Base-by-base conservation (phyloP, 2,113 vertebrate genomes). In the Nothocercus julius region DNA sequence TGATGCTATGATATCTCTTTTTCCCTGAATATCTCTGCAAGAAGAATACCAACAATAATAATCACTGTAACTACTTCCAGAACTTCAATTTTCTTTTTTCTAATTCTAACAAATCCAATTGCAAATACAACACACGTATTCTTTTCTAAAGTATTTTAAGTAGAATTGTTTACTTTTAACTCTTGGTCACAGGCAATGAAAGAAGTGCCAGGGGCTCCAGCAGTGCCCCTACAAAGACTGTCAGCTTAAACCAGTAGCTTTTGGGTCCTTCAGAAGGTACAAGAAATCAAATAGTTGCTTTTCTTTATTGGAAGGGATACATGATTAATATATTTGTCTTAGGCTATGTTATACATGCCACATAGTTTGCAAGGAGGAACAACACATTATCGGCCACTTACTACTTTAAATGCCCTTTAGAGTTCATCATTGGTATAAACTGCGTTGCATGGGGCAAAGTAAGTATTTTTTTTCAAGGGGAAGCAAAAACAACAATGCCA, bases 201-300 rank as follows among this genome's bases (percentile, higher is more conserved):
- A 85, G 40, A 49, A 92, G 15, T 92, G 93, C 73, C 97, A 95
- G 96, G 87, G 97, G 88, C 80, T 93, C 94, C 62, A 91, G 93
- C 79, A 91, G 94, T 93, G 93, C 91, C 92, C 59, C 24, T 74
- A 95, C 97, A 96, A 96, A 96, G 93, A 89, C 94, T 85, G 93
- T 87, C 95, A 97, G 93, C 85, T 95, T 95, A 95, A 94, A 97
- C 95, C 95, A 94, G 96, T 96, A 92, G 95, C 96, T 97, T 93
- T 94, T 75, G 97, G 94, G 90, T 93, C 95, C 96, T 97, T 96
- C 86, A 49, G 82, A 95, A 97, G 96, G 96, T 93, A 89, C 64
- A 91, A 90, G 82, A 93, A 96, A 96, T 69, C 82, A 93, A 96
- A 92, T 95, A 97, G 95, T 92, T 97, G 95, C 88, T 97, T 94